A percentile compares a stretch with the other conserved stretches of the same genome.
Evolutionary conservation across 2,113 vertebrate species (phyloP).

Genomic region (Tupaia tana): DNA sequence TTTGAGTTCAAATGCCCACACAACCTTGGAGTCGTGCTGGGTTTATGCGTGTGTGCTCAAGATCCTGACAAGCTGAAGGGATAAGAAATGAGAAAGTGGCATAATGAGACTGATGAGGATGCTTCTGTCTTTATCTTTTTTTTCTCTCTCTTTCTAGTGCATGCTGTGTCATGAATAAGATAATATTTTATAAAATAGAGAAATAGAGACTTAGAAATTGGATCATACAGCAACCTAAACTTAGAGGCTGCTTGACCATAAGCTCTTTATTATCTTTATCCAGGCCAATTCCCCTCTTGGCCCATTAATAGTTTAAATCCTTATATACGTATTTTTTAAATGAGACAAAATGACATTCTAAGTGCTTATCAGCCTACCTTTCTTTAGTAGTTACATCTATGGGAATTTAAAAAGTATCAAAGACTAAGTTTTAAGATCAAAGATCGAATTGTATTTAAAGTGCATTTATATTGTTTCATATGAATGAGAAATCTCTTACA

Average conservation of each 20-base stretch:
- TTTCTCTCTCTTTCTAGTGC: too few relatives aligned
- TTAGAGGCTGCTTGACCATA: background rate
- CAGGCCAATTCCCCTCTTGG: background rate
- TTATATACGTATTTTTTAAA: background rate
- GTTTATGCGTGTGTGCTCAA: too few relatives aligned
- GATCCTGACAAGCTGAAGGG: too few relatives aligned
- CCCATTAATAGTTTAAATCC: background rate
- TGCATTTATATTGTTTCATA: background rate
- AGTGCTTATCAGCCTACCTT: background rate
- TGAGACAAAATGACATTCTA: background rate
- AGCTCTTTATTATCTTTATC: background rate
- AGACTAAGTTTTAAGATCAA: background rate
- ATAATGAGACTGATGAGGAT: too few relatives aligned
- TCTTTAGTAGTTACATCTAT: background rate
- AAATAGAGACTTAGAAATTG: background rate
- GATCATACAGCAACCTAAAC: background rate
- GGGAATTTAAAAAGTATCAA: background rate
- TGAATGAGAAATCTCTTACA: background rate
- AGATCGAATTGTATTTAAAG: constrained; percentile 32
- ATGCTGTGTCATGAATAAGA: too few relatives aligned
- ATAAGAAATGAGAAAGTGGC: too few relatives aligned
- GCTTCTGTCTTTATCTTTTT: too few relatives aligned
- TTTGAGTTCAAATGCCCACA: too few relatives aligned
- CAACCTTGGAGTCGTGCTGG: too few relatives aligned
- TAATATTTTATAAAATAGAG: background rate